phyloP scores from a whole-genome alignment of 2,888 invertebrate genomes.

The Pandemis heparana region DNA sequence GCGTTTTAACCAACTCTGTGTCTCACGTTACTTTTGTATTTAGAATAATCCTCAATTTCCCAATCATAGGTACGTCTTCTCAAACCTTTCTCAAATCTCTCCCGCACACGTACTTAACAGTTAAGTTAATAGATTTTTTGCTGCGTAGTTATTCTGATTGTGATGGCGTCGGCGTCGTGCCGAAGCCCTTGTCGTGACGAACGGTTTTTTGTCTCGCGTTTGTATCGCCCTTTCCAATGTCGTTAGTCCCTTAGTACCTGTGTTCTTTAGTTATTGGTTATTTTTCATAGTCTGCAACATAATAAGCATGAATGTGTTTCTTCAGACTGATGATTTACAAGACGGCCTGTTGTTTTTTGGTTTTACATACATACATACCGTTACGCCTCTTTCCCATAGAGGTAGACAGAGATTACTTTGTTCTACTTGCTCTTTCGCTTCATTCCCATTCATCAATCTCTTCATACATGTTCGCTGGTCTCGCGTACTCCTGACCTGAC shows the following conservation, averaged over 20 bases:
- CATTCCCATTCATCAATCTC: too few relatives aligned
- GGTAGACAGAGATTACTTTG: too few relatives aligned
- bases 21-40: too few relatives aligned
- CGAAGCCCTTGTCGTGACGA: slow-evolving; percentile 70
- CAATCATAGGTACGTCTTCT: not conserved
- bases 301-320: too few relatives aligned
- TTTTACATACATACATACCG: too few relatives aligned
- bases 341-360: too few relatives aligned
- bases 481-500: too few relatives aligned
- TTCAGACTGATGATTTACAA: too few relatives aligned
- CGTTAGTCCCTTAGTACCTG: slow-evolving; percentile 45
- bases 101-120: slow-evolving; percentile 45
- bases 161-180: slow-evolving; percentile 70
- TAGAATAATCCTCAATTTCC: not conserved
- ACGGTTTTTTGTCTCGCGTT: slow-evolving; percentile 59
- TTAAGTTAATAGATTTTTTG: slow-evolving; percentile 45
- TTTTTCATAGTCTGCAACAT: not conserved
- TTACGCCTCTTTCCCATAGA: too few relatives aligned
- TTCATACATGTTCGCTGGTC: too few relatives aligned
- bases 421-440: too few relatives aligned
- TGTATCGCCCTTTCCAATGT: slow-evolving; percentile 64
- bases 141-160: slow-evolving; percentile 47
- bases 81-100: not conserved
- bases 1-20: too few relatives aligned
- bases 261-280: not conserved